Conservation (phyloP, 2,113 vertebrate genomes). For the Perognathus longimembris region DNA sequence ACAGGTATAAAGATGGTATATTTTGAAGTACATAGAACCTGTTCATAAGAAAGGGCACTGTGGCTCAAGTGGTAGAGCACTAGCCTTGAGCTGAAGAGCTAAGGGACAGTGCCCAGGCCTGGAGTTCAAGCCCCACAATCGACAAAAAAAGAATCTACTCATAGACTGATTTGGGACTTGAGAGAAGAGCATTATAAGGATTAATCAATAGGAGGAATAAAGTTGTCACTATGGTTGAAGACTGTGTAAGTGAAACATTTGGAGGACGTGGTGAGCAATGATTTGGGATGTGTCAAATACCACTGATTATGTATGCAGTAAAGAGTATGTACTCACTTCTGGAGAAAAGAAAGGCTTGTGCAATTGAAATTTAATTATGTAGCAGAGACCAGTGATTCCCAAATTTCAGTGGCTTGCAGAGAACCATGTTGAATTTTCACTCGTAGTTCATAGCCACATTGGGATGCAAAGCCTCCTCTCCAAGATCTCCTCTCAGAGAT, state of each 20-base stretch:
- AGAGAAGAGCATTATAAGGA: not conserved
- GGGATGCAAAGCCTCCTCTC: not conserved
- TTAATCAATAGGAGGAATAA: not conserved
- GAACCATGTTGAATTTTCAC: not conserved
- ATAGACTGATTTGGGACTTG: not conserved
- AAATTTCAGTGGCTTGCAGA: not conserved
- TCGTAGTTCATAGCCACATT: not conserved
- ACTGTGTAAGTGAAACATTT: not conserved
- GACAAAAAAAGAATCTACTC: too few species aligned
- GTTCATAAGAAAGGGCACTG: too few species aligned
- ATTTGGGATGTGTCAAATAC: not conserved
- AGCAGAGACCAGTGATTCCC: not conserved
- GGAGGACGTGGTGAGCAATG: not conserved
- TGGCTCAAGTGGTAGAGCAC: too few species aligned
- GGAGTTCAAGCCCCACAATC: too few species aligned
- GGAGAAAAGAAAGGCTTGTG: not conserved
- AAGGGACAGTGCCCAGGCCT: too few species aligned
- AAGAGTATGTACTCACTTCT: not conserved
- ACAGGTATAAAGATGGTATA: not conserved
- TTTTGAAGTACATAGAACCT: not conserved
- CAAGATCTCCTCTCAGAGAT: not conserved
- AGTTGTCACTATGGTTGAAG: not conserved
- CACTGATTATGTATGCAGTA: not conserved
- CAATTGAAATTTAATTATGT: not conserved
- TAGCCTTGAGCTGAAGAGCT: too few species aligned